Conservation (phyloP, 2,888 invertebrate species). For the Cosmia pyralina region DNA sequence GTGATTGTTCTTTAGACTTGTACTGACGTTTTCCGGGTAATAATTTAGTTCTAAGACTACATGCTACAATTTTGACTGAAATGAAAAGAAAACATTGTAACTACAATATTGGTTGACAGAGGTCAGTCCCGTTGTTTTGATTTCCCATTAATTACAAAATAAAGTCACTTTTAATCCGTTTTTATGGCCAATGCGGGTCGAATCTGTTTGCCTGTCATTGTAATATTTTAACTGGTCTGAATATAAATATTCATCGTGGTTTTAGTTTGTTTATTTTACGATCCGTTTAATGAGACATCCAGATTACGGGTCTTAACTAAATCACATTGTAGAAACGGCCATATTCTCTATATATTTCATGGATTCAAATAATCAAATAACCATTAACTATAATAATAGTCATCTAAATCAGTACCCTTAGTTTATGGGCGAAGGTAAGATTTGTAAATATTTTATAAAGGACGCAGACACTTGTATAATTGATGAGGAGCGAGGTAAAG, state of each 20-base stretch:
- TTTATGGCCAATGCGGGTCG: constrained; percentile 55
- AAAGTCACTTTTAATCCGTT: constrained; percentile 48
- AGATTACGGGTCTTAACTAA: constrained; percentile 54
- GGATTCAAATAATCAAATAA: constrained; percentile 63
- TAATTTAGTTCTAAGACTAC: constrained; percentile 21
- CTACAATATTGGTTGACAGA: constrained; percentile 10
- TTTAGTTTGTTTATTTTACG: constrained; percentile 59
- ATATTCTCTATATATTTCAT: constrained; percentile 53
- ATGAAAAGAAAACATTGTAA: constrained; percentile 8
- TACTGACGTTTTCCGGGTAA: constrained; percentile 19
- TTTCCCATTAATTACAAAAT: constrained; percentile 44
- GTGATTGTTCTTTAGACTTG: constrained; percentile 44
- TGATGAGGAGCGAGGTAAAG: constrained; percentile 69
- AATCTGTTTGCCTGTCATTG: constrained; percentile 30
- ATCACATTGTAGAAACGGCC: constrained; percentile 49
- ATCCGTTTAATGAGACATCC: constrained; percentile 48
- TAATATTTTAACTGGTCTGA: constrained; percentile 50
- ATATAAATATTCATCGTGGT: constrained; percentile 55
- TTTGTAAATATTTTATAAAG: constrained; percentile 80
- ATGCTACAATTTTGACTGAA: constrained; percentile 11
- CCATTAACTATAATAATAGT: constrained; percentile 67
- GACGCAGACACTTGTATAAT: constrained; percentile 66
- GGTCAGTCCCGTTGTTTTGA: constrained; percentile 38
- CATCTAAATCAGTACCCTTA: constrained; percentile 68
- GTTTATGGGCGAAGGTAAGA: constrained; percentile 76